Percentiles rank a stretch among this genome's conserved stretches.
Conservation (phyloP, 2,888 invertebrate genomes). For the Ditylenchus weischeri region DNA sequence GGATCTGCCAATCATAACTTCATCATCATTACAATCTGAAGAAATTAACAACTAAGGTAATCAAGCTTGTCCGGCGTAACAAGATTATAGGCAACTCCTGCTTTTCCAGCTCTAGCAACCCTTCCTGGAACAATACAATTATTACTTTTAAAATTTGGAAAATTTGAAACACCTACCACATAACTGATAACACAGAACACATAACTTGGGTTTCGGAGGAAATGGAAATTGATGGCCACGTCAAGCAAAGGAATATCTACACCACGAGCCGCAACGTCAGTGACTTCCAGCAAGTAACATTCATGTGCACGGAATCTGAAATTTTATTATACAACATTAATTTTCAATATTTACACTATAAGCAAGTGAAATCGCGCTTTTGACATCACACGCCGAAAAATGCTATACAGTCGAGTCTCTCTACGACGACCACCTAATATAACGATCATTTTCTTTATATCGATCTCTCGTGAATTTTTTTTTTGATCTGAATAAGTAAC, state of each 20-base stretch:
- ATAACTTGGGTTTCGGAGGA: conserved; percentile 94
- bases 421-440: too few species aligned
- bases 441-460: too few species aligned
- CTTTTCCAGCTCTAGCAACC: conserved; percentile 88
- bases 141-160: too few species aligned
- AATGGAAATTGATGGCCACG: conserved; percentile 90
- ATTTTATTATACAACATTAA: too few species aligned
- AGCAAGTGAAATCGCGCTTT: too few species aligned
- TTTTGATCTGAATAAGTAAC: too few species aligned
- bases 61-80: conserved; percentile 85
- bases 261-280: conserved; percentile 95
- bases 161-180: conserved; percentile 66
- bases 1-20: conserved; percentile 70
- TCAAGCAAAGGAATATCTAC: conserved; percentile 93
- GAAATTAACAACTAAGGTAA: conserved; percentile 63
- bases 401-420: too few species aligned
- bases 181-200: conserved; percentile 96
- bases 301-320: conserved; percentile 74
- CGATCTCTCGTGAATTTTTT: too few species aligned
- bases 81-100: conserved; percentile 85
- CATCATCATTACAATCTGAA: conserved; percentile 34
- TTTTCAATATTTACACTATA: too few species aligned
- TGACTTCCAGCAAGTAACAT: conserved; percentile 82
- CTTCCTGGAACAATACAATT: conserved; percentile 64
- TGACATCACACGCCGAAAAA: too few species aligned